Conservation (phyloP, 2,797 vertebrate genomes). For the Argyrosomus regius region DNA sequence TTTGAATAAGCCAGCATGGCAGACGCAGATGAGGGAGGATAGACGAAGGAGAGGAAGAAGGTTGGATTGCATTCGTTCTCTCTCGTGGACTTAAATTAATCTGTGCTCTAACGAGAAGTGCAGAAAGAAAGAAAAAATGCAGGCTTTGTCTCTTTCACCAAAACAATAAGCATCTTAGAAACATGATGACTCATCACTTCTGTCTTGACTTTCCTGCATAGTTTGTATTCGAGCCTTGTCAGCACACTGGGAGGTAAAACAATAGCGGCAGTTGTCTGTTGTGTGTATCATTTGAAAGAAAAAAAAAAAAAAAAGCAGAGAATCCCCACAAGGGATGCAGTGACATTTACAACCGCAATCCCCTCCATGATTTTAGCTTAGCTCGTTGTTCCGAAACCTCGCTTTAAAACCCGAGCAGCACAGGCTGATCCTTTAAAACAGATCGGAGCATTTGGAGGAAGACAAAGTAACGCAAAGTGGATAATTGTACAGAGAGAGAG, state of each 20-base stretch:
- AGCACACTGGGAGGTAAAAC: constrained; percentile 53
- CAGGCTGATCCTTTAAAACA: constrained; percentile 59
- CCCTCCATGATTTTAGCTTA: constrained; percentile 56
- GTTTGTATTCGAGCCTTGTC: constrained; percentile 49
- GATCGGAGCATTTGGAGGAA: constrained; percentile 44
- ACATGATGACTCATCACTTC: constrained; percentile 61
- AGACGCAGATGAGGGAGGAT: not conserved
- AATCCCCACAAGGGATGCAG: constrained; percentile 33
- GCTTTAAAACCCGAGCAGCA: constrained; percentile 42
- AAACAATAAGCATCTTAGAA: constrained; percentile 62
- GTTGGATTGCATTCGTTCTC: constrained; percentile 1
- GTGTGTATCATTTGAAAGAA: constrained; percentile 18
- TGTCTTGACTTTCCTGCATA: constrained; percentile 53
- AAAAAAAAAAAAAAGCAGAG: not conserved
- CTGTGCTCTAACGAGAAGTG: constrained; percentile 23
- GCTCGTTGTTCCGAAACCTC: constrained; percentile 15
- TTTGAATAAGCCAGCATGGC: not conserved
- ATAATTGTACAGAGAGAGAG: constrained; percentile 64
- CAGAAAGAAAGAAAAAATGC: not conserved
- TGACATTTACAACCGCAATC: constrained; percentile 76
- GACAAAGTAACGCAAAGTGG: constrained; percentile 62
- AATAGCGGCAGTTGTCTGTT: constrained; percentile 50
- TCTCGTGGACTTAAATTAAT: constrained; percentile 27
- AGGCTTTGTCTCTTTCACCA: constrained; percentile 13
- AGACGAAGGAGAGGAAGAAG: not conserved